These are phyloP conservation scores for Leucopsar rothschildi DNA, from an alignment of 2,113 vertebrate species.

Conservation along the genomic window DNA sequence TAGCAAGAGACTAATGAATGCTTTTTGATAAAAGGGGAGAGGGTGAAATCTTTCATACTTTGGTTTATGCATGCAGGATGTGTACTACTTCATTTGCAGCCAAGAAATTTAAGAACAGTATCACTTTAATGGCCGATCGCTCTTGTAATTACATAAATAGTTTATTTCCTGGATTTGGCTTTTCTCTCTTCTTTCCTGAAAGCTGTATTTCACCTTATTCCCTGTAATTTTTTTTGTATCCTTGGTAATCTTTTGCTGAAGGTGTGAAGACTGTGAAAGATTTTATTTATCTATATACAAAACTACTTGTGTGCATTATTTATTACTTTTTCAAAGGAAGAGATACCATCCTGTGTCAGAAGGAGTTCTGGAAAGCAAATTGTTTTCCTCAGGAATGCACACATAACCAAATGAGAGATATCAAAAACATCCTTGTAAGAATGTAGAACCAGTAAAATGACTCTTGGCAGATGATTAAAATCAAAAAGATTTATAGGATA, in stretches of 20 bases:
- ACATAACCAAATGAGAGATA: not conserved
- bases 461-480: not conserved
- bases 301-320: not conserved
- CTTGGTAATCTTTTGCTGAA: not conserved
- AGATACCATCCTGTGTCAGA: not conserved
- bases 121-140: not conserved
- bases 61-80: not conserved
- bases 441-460: not conserved
- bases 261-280: not conserved
- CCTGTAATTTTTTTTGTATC: not conserved
- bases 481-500: not conserved
- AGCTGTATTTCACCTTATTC: not conserved
- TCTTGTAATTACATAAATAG: not conserved
- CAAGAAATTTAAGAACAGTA: not conserved
- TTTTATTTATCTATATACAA: not conserved
- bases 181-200: not conserved
- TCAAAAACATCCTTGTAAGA: not conserved
- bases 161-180: not conserved
- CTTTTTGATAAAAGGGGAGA: not conserved
- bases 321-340: conserved; percentile 9
- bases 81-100: not conserved
- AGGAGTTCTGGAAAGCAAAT: conserved; percentile 15
- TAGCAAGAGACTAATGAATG: not conserved
- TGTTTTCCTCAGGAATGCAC: not conserved
- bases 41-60: not conserved